Evolutionary conservation across 1,140 invertebrate genomes (phyloP), one percentile per base, ranked within the genome.

Genomic region (Heliconius melpomene): DNA sequence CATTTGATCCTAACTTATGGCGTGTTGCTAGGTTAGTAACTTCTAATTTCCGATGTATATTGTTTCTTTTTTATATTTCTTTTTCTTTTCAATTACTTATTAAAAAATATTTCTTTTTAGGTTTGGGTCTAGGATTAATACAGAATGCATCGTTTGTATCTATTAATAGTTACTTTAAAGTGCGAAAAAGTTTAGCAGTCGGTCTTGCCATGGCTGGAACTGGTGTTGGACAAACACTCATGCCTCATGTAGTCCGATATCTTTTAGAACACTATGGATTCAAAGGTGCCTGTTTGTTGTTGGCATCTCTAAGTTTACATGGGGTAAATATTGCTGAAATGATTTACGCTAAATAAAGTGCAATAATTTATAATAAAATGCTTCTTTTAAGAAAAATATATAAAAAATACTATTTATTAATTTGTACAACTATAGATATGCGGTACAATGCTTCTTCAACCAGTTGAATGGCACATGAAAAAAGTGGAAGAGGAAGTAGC

Each of bases 141-240:
- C 95, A 96, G 81, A 95, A 96, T n/a, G 95, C 96, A 3, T 96
- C 96, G n/a, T 96, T 96, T 85, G 94, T 97, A 75, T 96, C 97
- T 6, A 94, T 97, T 7, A 97, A 97, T 86, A 95, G 96, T 0
- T 97, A 97, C 86, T 98, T 98, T 81, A 95, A 92, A 54, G 93
- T 94, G 78, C 96, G 95, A 87, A 96, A 97, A 74, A 96, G 96
- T 60, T 92, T 95, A 38, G 97, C 97, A 1, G 96, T 97, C 72
- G 96, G 97, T 9, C 87, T 97, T 2, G 95, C 97, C 0, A 96
- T 97, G 91, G 96, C 96, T 1, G 95, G 97, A 18, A 97, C 97
- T 52, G 97, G 96, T 26, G 83, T 97, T 2, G 97, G 97, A 8
- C 97, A 97, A 83, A 96, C 97, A 83, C 82, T 97, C 7, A 96